Percentiles rank a stretch among this genome's conserved stretches.
These are phyloP conservation scores for Lonchura striata DNA, from an alignment of 2,113 vertebrate genomes.

Conservation along the genomic window DNA sequence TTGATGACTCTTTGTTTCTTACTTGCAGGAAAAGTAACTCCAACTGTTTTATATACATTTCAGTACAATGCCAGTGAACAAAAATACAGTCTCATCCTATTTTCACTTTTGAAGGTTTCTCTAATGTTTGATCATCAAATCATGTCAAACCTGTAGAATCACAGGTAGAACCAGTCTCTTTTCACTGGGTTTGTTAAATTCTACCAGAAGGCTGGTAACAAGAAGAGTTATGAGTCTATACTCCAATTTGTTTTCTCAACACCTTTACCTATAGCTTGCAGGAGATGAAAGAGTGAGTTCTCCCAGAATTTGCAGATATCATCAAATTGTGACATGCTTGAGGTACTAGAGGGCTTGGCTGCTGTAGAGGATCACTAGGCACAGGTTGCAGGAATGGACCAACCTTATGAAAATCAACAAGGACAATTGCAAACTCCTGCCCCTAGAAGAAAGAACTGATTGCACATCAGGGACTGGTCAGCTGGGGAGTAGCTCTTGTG, in stretches of 20 bases:
- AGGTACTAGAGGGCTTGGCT: neutral
- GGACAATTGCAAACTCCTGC: neutral
- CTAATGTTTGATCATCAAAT: neutral
- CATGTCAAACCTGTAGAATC: neutral
- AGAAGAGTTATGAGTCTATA: rapidly evolving
- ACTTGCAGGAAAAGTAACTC: neutral
- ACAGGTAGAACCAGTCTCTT: neutral
- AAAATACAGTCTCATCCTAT: neutral
- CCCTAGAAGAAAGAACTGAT: neutral
- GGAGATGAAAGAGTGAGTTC: neutral
- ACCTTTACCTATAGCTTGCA: neutral
- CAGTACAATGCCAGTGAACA: rapidly evolving
- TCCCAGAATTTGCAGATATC: neutral
- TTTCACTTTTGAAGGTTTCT: neutral
- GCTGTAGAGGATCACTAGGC: neutral
- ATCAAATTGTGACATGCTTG: neutral
- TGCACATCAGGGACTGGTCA: neutral
- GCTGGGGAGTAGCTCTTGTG: neutral
- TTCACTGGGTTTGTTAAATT: neutral
- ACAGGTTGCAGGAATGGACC: neutral
- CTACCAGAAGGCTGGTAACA: neutral
- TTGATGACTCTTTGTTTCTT: neutral
- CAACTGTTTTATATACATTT: neutral
- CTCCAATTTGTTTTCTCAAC: neutral
- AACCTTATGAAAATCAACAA: neutral